phyloP scores from a whole-genome alignment of 2,888 invertebrate species.

The Brachypalpus laphriformis region DNA sequence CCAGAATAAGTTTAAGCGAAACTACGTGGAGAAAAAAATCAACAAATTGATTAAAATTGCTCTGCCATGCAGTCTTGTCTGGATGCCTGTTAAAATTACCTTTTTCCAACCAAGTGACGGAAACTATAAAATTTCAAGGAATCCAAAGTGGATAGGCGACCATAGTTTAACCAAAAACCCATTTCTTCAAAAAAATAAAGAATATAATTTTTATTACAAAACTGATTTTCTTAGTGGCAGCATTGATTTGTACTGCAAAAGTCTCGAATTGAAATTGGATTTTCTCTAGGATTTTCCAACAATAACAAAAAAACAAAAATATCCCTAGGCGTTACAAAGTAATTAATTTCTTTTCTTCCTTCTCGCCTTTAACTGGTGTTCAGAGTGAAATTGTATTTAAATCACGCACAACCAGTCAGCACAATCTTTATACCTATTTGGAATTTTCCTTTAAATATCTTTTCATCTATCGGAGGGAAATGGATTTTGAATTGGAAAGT shows the following conservation, averaged over 20 bases:
- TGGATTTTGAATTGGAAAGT: slow-evolving; percentile 31
- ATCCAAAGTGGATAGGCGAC: too few species aligned
- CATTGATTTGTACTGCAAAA: not conserved
- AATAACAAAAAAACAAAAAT: slow-evolving; percentile 12
- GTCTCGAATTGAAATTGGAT: slow-evolving; percentile 11
- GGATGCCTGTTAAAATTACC: too few species aligned
- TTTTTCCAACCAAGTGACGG: too few species aligned
- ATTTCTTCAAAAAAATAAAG: too few species aligned
- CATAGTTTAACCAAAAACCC: too few species aligned
- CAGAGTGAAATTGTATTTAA: slow-evolving; percentile 58
- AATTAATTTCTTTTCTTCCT: slow-evolving; percentile 57
- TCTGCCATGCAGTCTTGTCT: too few species aligned
- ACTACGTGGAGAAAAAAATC: too few species aligned
- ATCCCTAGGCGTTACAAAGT: slow-evolving; percentile 57
- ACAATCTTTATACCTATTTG: slow-evolving; percentile 31
- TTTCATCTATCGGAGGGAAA: slow-evolving; percentile 40
- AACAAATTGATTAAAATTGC: too few species aligned
- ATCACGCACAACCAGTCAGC: slow-evolving; percentile 50
- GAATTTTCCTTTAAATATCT: slow-evolving; percentile 34
- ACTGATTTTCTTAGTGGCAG: too few species aligned
- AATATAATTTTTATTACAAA: too few species aligned
- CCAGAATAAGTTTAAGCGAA: too few species aligned
- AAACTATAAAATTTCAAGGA: too few species aligned
- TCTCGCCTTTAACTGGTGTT: slow-evolving; percentile 29
- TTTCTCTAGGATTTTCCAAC: slow-evolving; percentile 15